Percentiles rank a stretch among this genome's conserved stretches.
phyloP scores from a whole-genome alignment of 2,113 vertebrate genomes.

The Galemys pyrenaicus region DNA sequence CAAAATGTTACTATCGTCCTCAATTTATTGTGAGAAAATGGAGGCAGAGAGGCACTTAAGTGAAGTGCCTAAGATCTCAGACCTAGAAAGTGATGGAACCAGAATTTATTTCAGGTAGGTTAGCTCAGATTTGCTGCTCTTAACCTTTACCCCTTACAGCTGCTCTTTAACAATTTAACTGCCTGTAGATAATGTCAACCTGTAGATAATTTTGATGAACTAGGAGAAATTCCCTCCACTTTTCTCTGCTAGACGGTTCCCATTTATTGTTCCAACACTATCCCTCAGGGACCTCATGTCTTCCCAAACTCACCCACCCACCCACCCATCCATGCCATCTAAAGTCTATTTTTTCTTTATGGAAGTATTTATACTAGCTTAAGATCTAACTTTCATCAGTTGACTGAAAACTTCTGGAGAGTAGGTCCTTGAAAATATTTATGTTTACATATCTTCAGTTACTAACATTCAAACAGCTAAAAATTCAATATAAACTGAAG shows the following conservation, averaged over 20 bases:
- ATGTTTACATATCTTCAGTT: not conserved
- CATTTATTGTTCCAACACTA: not conserved
- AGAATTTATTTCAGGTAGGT: not conserved
- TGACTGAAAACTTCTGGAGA: not conserved
- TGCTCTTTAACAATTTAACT: not conserved
- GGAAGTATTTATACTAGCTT: not conserved
- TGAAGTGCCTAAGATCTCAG: not conserved
- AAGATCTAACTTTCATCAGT: not conserved
- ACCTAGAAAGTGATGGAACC: not conserved
- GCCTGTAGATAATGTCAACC: not conserved
- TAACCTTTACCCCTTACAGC: not conserved
- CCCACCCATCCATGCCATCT: not conserved
- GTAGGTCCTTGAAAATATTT: not conserved
- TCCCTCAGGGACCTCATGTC: not conserved
- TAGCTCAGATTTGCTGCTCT: not conserved
- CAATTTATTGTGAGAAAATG: constrained; percentile 21
- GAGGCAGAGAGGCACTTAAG: not conserved
- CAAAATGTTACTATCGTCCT: not conserved
- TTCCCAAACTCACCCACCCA: not conserved
- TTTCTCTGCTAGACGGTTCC: not conserved
- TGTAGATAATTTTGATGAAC: not conserved
- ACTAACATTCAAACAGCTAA: not conserved
- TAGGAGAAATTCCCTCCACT: not conserved
- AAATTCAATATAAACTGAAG: not conserved
- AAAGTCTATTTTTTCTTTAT: not conserved